These are phyloP conservation scores for Acromyrmex echinatior DNA, from an alignment of 1,140 invertebrate species.

Conservation along the genomic window DNA sequence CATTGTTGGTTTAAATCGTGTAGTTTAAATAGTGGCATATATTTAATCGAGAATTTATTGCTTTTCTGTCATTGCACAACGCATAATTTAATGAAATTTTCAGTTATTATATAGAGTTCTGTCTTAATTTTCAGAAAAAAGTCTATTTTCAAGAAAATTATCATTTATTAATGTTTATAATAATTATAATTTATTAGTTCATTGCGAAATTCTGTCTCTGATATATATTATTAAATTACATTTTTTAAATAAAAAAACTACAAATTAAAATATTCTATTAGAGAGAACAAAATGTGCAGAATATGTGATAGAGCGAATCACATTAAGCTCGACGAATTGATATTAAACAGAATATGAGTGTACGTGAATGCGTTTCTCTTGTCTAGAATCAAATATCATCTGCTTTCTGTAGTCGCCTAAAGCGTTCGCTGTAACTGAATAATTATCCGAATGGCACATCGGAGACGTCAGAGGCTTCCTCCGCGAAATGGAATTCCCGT, in stretches of 20 bases:
- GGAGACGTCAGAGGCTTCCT: constrained; percentile 45
- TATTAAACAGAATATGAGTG: constrained; percentile 34
- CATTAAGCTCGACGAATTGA: neutral
- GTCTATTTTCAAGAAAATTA: neutral
- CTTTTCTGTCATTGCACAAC: neutral
- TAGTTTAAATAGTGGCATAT: too few species aligned
- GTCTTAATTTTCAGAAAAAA: neutral
- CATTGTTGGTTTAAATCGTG: too few species aligned
- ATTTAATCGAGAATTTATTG: neutral
- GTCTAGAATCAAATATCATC: constrained; percentile 64
- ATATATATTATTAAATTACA: neutral
- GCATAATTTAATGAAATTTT: neutral
- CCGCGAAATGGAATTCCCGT: constrained; percentile 65
- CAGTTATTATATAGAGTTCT: constrained; percentile 8
- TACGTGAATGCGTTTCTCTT: neutral
- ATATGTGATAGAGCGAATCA: neutral
- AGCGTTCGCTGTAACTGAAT: constrained; percentile 61
- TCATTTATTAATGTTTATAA: neutral
- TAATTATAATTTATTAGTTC: neutral
- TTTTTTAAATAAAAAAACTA: neutral
- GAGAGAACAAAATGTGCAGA: neutral
- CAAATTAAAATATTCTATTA: constrained; percentile 20
- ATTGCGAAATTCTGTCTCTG: neutral
- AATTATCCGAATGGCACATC: constrained; percentile 69
- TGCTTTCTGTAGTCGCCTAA: constrained; percentile 40